Conservation (phyloP, 2,113 vertebrate genomes). For the Scytalopus superciliaris region DNA sequence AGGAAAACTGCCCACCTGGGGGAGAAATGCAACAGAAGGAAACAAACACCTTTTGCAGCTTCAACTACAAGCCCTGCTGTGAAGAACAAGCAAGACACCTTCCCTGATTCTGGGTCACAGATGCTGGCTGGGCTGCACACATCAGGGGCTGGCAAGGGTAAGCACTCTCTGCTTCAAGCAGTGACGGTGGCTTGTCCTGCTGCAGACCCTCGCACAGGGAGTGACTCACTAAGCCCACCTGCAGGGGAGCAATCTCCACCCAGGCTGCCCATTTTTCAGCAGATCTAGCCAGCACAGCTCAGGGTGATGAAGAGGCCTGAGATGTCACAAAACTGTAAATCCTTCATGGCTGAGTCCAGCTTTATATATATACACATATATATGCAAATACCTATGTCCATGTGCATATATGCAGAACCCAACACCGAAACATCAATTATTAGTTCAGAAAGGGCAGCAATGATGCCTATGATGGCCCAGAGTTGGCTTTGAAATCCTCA, state of each 20-base stretch:
- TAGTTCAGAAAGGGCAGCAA: not conserved
- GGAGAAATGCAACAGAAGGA: not conserved
- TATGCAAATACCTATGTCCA: not conserved
- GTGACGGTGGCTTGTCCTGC: not conserved
- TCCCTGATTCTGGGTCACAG: not conserved
- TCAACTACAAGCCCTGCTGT: not conserved
- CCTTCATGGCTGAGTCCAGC: not conserved
- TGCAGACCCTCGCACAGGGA: not conserved
- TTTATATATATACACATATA: not conserved
- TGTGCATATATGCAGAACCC: not conserved
- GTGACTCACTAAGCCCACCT: not conserved
- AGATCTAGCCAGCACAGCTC: not conserved
- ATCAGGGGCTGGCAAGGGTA: rapidly evolving
- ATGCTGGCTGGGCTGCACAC: rapidly evolving
- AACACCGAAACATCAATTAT: not conserved
- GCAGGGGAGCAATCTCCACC: not conserved
- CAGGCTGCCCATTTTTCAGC: not conserved
- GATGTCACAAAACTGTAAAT: not conserved
- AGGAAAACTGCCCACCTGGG: not conserved
- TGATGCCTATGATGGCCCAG: not conserved
- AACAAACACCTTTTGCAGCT: not conserved
- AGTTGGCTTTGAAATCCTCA: not conserved
- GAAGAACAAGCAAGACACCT: not conserved
- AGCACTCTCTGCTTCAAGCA: not conserved
- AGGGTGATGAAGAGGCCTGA: not conserved